Evolutionary conservation across 2,113 vertebrate genomes (phyloP), one percentile per base, ranked within the genome.

Genomic region (Alligator sinensis): DNA sequence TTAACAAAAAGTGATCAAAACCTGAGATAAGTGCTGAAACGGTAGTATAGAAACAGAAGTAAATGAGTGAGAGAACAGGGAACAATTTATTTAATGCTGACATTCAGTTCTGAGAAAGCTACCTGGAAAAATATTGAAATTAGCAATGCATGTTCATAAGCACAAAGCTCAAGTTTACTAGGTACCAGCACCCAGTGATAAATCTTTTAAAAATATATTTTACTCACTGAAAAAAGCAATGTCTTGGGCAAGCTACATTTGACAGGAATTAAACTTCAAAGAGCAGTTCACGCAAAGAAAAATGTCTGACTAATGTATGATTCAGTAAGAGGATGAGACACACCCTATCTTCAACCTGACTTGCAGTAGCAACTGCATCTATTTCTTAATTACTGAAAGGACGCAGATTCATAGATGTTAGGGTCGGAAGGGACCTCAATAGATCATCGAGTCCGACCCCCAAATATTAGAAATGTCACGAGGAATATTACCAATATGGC

Each of bases 221-320:
- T 68, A 63, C 30, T 55, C 22, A n/a, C 11, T 38, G 28, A 10
- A 2, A 30, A 84, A 77, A 77, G 62, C 6, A 15, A 76, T 25
- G 74, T 7, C 22, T 24, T 0, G 11, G 58, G 17, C 74, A 93
- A 93, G 30, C 12, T 47, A 25, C 16, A 82, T 91, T 88, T 82
- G 75, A 72, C 66, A 91, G 66, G 55, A 4, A 34, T 5, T 55
- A 4, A 72, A 55, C 76, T 91, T 92, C 90, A 94, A 61, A 27
- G 5, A 30, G 27, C 80, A 78, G 25, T 9, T 92, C 54, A n/a
- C 17, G 30, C 12, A 80, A 27, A 70, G 79, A 63, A 87, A 81
- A 2, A 25, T 21, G 38, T 47, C 92, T 96, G 94, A 97, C 75
- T 97, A 92, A 95, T 5, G 5, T 63, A 54, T 93, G 96, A 96